A percentile compares a stretch with the other conserved stretches of the same genome.
Conservation (phyloP, 2,888 invertebrate genomes). For the Cataglyphis albicans region DNA sequence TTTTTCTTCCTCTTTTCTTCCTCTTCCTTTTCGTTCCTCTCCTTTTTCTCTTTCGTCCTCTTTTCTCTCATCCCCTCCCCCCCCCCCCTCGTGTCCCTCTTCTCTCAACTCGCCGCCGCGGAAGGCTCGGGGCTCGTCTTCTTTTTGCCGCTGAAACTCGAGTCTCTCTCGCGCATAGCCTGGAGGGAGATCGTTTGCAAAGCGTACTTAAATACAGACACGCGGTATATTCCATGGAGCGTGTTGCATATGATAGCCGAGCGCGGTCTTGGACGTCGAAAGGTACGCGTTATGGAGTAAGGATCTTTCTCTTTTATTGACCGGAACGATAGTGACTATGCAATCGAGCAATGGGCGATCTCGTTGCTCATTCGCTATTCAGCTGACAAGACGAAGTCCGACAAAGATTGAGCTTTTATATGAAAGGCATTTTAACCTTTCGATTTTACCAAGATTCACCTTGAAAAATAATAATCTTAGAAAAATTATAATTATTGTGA, state of each 20-base stretch:
- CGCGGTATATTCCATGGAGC: slow-evolving; percentile 47
- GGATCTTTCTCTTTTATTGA: slow-evolving; percentile 38
- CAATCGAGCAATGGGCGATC: slow-evolving; percentile 15
- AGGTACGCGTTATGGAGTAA: slow-evolving; percentile 24
- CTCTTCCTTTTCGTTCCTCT: not conserved
- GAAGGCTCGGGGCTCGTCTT: slow-evolving; percentile 14
- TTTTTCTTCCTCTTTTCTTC: slow-evolving; percentile 27
- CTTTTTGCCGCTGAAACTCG: slow-evolving; percentile 52
- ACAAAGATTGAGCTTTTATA: not conserved
- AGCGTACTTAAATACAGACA: slow-evolving; percentile 63
- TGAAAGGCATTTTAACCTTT: not conserved
- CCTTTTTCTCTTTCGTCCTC: not conserved
- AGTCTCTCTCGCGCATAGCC: slow-evolving; percentile 45
- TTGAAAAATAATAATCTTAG: not conserved
- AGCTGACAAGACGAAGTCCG: slow-evolving; percentile 6
- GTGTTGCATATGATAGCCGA: slow-evolving; percentile 38
- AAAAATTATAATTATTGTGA: not conserved
- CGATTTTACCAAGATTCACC: not conserved
- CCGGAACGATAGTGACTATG: slow-evolving; percentile 27
- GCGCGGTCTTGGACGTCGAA: slow-evolving; percentile 33
- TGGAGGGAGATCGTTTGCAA: slow-evolving; percentile 56
- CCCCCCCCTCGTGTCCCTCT: not conserved
- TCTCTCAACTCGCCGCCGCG: slow-evolving; percentile 16
- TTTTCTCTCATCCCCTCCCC: not conserved
- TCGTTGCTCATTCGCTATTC: slow-evolving; percentile 17